Evolutionary conservation across 2,888 invertebrate species (phyloP).

Genomic region (Oeneis ivallda): DNA sequence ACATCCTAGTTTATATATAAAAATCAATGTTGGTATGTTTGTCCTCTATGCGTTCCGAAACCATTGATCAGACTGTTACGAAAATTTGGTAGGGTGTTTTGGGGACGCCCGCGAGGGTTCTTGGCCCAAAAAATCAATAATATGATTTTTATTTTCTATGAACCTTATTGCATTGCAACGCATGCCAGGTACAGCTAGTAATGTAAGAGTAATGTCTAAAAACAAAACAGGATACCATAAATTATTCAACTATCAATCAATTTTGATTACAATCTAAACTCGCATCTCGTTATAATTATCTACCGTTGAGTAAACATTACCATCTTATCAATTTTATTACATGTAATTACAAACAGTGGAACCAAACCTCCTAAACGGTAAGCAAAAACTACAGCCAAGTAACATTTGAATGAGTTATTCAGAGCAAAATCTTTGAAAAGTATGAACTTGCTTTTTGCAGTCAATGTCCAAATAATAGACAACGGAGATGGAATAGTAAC

Average conservation of each 20-base stretch:
- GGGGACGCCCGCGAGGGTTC: too few species aligned
- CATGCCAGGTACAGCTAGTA: too few species aligned
- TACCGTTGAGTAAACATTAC: constrained; percentile 1
- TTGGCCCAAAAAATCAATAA: too few species aligned
- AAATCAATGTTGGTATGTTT: too few species aligned
- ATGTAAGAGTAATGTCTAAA: too few species aligned
- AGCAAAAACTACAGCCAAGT: constrained; percentile 13
- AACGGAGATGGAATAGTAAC: constrained; percentile 34
- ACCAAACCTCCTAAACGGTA: neutral
- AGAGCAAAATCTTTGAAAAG: constrained; percentile 27
- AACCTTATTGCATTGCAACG: too few species aligned
- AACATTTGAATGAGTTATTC: constrained; percentile 16
- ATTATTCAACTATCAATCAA: constrained; percentile 1
- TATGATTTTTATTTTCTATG: too few species aligned
- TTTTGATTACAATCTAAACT: constrained; percentile 27
- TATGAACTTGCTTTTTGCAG: constrained; percentile 24
- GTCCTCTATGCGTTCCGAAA: too few species aligned
- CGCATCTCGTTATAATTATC: constrained; percentile 33
- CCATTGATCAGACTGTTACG: too few species aligned
- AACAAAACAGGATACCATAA: constrained; percentile 22
- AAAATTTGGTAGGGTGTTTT: too few species aligned
- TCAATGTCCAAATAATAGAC: constrained; percentile 38
- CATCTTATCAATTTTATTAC: neutral
- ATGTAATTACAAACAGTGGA: neutral
- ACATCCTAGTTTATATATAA: too few species aligned